Percentiles rank a stretch among this genome's conserved stretches.
Conservation (phyloP, 92 coral and sea anemone genomes). For the Galaxea fascicularis region DNA sequence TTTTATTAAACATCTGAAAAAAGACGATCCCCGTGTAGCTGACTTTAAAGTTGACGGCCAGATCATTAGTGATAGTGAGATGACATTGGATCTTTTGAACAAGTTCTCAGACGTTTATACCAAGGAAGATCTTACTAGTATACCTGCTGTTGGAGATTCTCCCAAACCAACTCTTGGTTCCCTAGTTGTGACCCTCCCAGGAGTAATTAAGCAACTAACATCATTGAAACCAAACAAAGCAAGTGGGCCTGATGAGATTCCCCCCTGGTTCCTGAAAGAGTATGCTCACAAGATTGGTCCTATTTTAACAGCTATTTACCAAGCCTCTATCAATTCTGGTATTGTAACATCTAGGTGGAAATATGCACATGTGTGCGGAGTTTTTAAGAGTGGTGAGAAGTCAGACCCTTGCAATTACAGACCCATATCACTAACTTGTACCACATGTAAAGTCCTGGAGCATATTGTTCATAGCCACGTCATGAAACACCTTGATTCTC, state of each 20-base stretch:
- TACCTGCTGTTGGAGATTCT: slow-evolving; percentile 44
- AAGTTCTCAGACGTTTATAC: slow-evolving; percentile 46
- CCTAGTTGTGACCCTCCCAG: slow-evolving; percentile 4
- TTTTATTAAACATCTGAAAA: no score
- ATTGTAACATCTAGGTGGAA: slow-evolving; percentile 58
- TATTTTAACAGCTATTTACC: slow-evolving; percentile 34
- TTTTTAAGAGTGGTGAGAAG: slow-evolving; percentile 63
- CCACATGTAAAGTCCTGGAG: slow-evolving; percentile 52
- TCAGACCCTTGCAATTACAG: slow-evolving; percentile 57
- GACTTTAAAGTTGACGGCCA: no score
- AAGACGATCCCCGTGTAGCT: no score
- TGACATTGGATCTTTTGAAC: no score
- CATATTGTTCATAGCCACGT: slow-evolving; percentile 61
- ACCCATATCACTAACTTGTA: slow-evolving; percentile 42
- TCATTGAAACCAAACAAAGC: slow-evolving; percentile 52
- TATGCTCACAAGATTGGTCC: slow-evolving; percentile 18
- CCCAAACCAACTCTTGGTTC: slow-evolving; percentile 17
- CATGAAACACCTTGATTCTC: slow-evolving; percentile 61
- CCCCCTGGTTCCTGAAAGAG: slow-evolving; percentile 54
- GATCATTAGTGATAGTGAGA: no score
- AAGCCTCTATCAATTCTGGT: slow-evolving; percentile 49
- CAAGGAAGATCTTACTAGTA: slow-evolving; percentile 17
- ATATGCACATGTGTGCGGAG: no score
- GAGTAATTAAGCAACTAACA: slow-evolving; percentile 34
- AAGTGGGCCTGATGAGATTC: slow-evolving; percentile 49